phyloP scores from a whole-genome alignment of 2,888 invertebrate genomes.

The Norana najaformis region DNA sequence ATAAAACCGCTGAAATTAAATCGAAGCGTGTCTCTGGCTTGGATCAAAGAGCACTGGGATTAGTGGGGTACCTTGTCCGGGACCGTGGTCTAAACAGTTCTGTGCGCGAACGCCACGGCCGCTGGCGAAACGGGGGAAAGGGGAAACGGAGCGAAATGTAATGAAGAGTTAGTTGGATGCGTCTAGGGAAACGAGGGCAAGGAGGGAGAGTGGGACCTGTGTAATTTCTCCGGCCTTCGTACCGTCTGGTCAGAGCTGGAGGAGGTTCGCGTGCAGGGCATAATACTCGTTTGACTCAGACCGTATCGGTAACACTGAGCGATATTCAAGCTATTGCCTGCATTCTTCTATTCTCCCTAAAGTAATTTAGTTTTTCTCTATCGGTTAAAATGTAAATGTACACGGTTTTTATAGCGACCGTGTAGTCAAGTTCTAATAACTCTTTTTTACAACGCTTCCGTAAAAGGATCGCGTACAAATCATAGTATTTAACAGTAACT shows the following conservation, averaged over 20 bases:
- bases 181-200: too few species aligned
- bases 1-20: not conserved
- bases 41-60: not conserved
- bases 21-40: not conserved
- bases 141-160: not conserved
- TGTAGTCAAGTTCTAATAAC: too few species aligned
- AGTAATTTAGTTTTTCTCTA: not conserved
- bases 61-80: not conserved
- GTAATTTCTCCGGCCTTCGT: not conserved
- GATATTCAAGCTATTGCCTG: not conserved
- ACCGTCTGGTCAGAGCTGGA: not conserved
- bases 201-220: not conserved
- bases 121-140: not conserved
- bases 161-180: not conserved
- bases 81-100: not conserved
- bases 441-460: not conserved
- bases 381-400: too few species aligned
- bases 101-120: too few species aligned
- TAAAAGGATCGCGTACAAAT: not conserved
- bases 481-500: too few species aligned
- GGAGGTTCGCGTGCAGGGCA: not conserved
- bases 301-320: not conserved
- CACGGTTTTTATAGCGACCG: too few species aligned
- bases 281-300: not conserved
- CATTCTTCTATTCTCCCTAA: not conserved